Percentiles rank a stretch among this genome's conserved stretches.
phyloP scores from a whole-genome alignment of 2,888 invertebrate genomes.

The Caenorhabditis sp. region DNA sequence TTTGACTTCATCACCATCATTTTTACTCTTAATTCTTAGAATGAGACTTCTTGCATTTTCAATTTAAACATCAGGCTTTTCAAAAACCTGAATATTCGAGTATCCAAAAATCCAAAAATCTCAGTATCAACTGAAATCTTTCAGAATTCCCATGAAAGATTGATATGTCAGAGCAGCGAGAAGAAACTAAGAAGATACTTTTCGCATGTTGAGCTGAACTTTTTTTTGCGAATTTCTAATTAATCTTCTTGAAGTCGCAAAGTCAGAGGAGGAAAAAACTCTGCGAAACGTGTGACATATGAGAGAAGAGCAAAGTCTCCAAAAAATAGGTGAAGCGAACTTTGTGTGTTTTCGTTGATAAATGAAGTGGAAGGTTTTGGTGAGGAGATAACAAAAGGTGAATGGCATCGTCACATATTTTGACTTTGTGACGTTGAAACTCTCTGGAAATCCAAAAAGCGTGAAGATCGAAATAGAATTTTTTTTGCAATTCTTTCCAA shows the following conservation, averaged over 20 bases:
- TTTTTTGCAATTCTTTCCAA: background rate
- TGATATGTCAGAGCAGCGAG: background rate
- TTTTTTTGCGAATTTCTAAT: conserved; percentile 40
- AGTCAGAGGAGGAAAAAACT: background rate
- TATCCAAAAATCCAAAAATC: background rate
- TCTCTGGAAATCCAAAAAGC: conserved; percentile 9
- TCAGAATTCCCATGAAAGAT: conserved; percentile 20
- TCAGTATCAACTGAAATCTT: background rate
- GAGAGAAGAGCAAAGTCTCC: background rate
- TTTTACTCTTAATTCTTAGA: too few species aligned
- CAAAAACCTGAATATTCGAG: too few species aligned
- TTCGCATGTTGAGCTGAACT: conserved; percentile 30
- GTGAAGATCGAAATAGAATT: background rate
- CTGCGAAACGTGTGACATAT: conserved; percentile 32
- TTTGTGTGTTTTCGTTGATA: conserved; percentile 25
- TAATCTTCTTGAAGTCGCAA: conserved; percentile 18
- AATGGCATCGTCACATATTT: background rate
- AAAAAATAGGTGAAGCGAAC: conserved; percentile 9
- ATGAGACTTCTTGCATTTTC: too few species aligned
- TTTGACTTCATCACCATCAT: too few species aligned
- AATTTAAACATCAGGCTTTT: background rate
- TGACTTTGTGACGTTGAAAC: conserved; percentile 21
- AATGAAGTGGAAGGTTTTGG: background rate
- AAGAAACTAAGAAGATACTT: conserved; percentile 15
- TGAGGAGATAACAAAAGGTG: background rate